Base-by-base conservation (phyloP, 2,113 vertebrate genomes). In the Entelurus aequoreus region DNA sequence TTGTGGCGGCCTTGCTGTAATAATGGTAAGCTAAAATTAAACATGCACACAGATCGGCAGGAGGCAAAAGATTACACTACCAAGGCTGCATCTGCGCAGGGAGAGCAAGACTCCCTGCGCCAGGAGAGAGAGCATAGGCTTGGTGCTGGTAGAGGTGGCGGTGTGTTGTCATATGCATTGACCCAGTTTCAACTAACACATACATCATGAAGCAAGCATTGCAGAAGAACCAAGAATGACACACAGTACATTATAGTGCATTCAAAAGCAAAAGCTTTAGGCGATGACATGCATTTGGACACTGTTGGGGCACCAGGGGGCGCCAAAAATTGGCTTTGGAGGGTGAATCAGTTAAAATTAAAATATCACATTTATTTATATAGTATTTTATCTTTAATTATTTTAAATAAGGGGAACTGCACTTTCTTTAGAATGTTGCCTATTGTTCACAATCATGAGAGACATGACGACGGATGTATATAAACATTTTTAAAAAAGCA, bases 81-180 rank as follows among this genome's bases (percentile, higher is more conserved):
- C 73, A 69, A 60, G 37, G 75, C 80, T 80, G 83, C 85, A 83
- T 87, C 81, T 88, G 84, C 67, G 73, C 69, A 36, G 63, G 35
- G 60, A 68, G 62, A 57, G 54, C 8, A 38, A 60, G 48, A 55
- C 6, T 28, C 28, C 28, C 28, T 28, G 28, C 28, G 4, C 28
- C 40, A 36, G 52, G 12, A 54, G 56, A 40, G 58, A 60, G 42
- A 14, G 40, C 21, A 57, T 51, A 74, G 68, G 71, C 12, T 48
- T 49, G 44, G 56, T 52, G 15, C 42, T 13, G 54, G 42, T 35
- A 1, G 58, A 56, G 49, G 60, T 16, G 15, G 44, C 19, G 5
- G 6, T 8, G 44, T 54, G 51, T 6, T 37, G 56, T 47, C 1
- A 35, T 61, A 68, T 76, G 75, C 69, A 67, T 55, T 80, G 75